Percentiles rank a stretch among this genome's conserved stretches.
phyloP scores from a whole-genome alignment of 2,888 invertebrate species.

The Andrena hattorfiana region DNA sequence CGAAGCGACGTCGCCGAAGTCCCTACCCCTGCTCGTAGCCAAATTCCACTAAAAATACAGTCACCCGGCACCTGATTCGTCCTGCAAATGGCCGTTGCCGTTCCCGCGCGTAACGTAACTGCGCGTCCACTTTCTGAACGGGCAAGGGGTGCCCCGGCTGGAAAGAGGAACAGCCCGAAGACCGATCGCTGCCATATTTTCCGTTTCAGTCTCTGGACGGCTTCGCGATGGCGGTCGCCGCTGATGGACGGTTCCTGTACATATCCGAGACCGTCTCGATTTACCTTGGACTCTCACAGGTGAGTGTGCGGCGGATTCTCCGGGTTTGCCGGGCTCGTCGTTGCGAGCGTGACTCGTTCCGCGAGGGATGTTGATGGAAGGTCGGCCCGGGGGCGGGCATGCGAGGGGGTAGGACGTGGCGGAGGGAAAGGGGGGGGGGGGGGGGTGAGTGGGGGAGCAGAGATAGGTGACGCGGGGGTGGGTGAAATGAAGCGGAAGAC shows the following conservation, averaged over 20 bases:
- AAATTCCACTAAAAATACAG: too few relatives aligned
- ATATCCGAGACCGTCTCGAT: slow-evolving; percentile 99
- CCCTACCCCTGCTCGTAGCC: too few relatives aligned
- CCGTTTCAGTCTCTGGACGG: slow-evolving; percentile 96
- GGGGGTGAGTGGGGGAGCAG: slow-evolving; percentile 53
- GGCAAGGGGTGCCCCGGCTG: too few relatives aligned
- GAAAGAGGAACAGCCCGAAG: slow-evolving; percentile 9
- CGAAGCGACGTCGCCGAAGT: too few relatives aligned
- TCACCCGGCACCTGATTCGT: too few relatives aligned
- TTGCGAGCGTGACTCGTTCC: slow-evolving; percentile 54
- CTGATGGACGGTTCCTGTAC: slow-evolving; percentile 99
- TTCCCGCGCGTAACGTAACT: too few relatives aligned
- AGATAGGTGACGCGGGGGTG: slow-evolving; percentile 62
- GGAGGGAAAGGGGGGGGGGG: slow-evolving; percentile 30
- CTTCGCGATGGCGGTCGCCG: slow-evolving; percentile 97
- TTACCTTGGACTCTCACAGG: slow-evolving; percentile 99
- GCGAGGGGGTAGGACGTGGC: slow-evolving; percentile 44
- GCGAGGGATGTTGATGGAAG: slow-evolving; percentile 54
- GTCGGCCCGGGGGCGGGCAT: slow-evolving; percentile 40
- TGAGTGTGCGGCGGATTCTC: slow-evolving; percentile 85
- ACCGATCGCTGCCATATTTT: slow-evolving; percentile 54
- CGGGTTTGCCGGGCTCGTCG: slow-evolving; percentile 21
- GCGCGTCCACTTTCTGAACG: too few relatives aligned
- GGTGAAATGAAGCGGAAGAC: slow-evolving; percentile 68
- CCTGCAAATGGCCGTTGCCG: too few relatives aligned